Evolutionary conservation across 2,797 vertebrate species (phyloP).

Genomic region (Spea hammondii): DNA sequence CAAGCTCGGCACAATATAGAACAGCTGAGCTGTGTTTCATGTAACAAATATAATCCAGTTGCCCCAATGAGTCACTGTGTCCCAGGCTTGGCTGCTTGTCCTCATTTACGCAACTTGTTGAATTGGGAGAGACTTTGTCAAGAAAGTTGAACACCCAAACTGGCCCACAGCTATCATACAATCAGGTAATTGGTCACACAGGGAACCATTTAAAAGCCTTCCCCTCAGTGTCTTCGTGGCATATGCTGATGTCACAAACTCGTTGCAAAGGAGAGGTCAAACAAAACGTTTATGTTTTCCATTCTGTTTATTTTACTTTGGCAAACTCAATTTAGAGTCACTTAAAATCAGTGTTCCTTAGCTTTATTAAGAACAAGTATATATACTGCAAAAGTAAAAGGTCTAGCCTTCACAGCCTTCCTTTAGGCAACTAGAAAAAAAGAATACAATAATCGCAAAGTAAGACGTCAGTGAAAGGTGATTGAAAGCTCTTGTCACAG

Average conservation of each 20-base stretch:
- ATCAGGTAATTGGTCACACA: slow-evolving; percentile 46
- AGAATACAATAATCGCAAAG: no score
- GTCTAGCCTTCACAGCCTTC: not conserved
- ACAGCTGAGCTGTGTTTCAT: slow-evolving; percentile 30
- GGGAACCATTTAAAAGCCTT: slow-evolving; percentile 35
- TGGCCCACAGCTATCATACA: slow-evolving; percentile 18
- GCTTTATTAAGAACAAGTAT: slow-evolving; percentile 16
- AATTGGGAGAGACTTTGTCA: slow-evolving; percentile 6
- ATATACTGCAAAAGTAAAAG: slow-evolving; percentile 1
- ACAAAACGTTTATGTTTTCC: slow-evolving; percentile 37
- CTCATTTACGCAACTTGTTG: slow-evolving; percentile 4
- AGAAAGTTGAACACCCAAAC: slow-evolving; percentile 8
- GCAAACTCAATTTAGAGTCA: slow-evolving; percentile 17
- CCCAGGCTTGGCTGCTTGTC: slow-evolving; percentile 13
- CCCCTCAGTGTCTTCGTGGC: slow-evolving; percentile 33
- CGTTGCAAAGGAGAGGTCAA: slow-evolving; percentile 31
- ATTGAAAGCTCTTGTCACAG: no score
- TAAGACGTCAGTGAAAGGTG: no score
- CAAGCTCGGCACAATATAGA: not conserved
- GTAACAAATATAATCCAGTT: slow-evolving; percentile 24
- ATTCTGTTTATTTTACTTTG: slow-evolving; percentile 34
- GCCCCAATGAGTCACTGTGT: slow-evolving; percentile 35
- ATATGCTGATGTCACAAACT: slow-evolving; percentile 29
- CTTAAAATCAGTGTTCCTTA: slow-evolving; percentile 3
- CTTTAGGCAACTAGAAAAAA: no score